phyloP scores from a whole-genome alignment of 2,888 invertebrate genomes.

The Hermodice carunculata region DNA sequence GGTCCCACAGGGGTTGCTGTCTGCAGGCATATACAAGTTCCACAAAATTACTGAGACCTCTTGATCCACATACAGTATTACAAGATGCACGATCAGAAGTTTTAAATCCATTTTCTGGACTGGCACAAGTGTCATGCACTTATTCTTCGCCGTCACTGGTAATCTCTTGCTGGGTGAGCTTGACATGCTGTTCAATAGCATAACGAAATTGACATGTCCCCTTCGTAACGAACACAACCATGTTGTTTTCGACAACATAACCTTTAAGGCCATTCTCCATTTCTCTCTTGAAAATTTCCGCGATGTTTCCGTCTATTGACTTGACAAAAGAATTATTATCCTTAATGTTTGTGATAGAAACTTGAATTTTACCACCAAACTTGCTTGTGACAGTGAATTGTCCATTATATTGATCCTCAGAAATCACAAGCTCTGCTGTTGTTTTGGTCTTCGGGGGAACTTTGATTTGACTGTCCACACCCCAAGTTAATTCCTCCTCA shows the following conservation, averaged over 20 bases:
- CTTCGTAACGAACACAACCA: constrained; percentile 49
- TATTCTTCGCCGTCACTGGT: too few relatives aligned
- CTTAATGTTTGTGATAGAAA: constrained; percentile 36
- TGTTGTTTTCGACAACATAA: constrained; percentile 33
- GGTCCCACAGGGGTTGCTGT: too few relatives aligned
- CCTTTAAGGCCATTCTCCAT: constrained; percentile 32
- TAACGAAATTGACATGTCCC: constrained; percentile 53
- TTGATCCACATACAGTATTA: too few relatives aligned
- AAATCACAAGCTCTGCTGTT: constrained; percentile 70
- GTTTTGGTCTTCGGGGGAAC: constrained; percentile 65
- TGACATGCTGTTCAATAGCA: constrained; percentile 47
- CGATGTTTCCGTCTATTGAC: constrained; percentile 55
- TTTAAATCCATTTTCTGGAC: too few relatives aligned
- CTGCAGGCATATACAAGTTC: too few relatives aligned
- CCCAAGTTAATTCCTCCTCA: constrained; percentile 70
- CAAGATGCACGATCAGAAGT: too few relatives aligned
- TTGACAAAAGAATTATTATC: constrained; percentile 46
- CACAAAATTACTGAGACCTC: too few relatives aligned
- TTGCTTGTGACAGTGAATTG: constrained; percentile 66
- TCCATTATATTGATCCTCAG: constrained; percentile 70
- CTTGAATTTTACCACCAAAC: constrained; percentile 51
- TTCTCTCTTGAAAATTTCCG: constrained; percentile 49
- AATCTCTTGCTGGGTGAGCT: constrained; percentile 54
- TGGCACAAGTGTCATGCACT: too few relatives aligned
- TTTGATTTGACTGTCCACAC: constrained; percentile 70